Evolutionary conservation across 30 jellyfish, hydroid and myxozoan species (phyloP).

Genomic region (Cassiopea xamachana): DNA sequence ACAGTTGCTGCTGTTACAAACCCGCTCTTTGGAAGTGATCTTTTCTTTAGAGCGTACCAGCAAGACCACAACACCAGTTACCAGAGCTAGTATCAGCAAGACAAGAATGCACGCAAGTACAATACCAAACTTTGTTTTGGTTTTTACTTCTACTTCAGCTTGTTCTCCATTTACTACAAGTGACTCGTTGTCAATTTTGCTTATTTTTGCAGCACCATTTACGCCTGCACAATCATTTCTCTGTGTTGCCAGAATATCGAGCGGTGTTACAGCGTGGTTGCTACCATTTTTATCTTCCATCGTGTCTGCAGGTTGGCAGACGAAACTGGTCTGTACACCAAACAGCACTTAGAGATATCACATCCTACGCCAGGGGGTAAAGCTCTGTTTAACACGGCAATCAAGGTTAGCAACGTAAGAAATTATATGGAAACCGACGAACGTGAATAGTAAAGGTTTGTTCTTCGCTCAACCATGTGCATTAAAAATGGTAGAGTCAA

Average conservation of each 20-base stretch:
- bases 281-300: constrained; percentile 2
- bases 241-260: constrained; percentile 37
- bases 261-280: not conserved
- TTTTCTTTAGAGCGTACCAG: constrained; percentile 20
- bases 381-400: not conserved
- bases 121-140: not conserved
- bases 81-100: constrained; percentile 19
- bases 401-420: too few relatives aligned
- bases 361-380: not conserved
- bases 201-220: not conserved
- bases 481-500: too few relatives aligned
- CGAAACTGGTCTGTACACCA: constrained; percentile 1
- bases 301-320: not conserved
- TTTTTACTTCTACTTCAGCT: constrained; percentile 26
- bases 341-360: not conserved
- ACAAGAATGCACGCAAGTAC: not conserved
- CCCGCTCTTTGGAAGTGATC: not conserved
- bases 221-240: constrained; percentile 36
- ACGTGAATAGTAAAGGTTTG: too few relatives aligned
- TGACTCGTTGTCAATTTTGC: constrained; percentile 13
- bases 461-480: too few relatives aligned
- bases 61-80: constrained; percentile 18
- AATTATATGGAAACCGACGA: too few relatives aligned
- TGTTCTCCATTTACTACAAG: constrained; percentile 9
- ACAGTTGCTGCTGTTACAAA: constrained; percentile 42